Conservation (phyloP, 1,140 invertebrate genomes). For the Drosophila tsacasi region DNA sequence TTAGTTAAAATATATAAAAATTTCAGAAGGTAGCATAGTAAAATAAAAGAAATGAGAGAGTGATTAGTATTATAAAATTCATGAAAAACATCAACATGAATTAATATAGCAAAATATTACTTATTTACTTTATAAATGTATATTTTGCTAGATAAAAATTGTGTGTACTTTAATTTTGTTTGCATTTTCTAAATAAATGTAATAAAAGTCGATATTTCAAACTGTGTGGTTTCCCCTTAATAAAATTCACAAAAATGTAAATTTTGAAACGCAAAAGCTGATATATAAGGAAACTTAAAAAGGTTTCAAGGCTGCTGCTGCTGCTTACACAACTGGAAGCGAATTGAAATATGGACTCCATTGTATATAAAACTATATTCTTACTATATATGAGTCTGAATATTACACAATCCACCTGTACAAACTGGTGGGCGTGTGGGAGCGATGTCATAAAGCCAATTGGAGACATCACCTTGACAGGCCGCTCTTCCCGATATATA, state of each 20-base stretch:
- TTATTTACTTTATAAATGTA: not conserved
- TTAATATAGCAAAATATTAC: not conserved
- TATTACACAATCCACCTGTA: conserved; percentile 53
- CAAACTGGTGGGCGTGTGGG: conserved; percentile 52
- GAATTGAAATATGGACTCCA: conserved; percentile 26
- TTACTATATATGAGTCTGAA: conserved; percentile 15
- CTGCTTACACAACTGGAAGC: conserved; percentile 50
- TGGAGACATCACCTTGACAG: conserved; percentile 40
- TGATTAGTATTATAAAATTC: not conserved
- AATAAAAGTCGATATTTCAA: not conserved
- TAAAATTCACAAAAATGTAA: not conserved
- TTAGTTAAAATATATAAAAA: too few relatives aligned
- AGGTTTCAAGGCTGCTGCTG: conserved; percentile 17
- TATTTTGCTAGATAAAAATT: not conserved
- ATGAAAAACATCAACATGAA: not conserved
- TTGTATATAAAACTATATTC: conserved; percentile 25
- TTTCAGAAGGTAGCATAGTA: not conserved
- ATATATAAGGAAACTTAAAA: conserved; percentile 6
- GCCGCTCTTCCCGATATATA: conserved; percentile 34
- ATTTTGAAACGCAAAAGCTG: conserved; percentile 25
- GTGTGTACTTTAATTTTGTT: not conserved
- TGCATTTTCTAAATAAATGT: not conserved
- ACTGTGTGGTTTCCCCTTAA: too few relatives aligned
- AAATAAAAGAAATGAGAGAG: not conserved
- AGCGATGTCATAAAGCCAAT: conserved; percentile 48